A percentile compares a stretch with the other conserved stretches of the same genome.
Evolutionary conservation across 2,113 vertebrate genomes (phyloP).

Genomic region (Hippocampus guttulatus): DNA sequence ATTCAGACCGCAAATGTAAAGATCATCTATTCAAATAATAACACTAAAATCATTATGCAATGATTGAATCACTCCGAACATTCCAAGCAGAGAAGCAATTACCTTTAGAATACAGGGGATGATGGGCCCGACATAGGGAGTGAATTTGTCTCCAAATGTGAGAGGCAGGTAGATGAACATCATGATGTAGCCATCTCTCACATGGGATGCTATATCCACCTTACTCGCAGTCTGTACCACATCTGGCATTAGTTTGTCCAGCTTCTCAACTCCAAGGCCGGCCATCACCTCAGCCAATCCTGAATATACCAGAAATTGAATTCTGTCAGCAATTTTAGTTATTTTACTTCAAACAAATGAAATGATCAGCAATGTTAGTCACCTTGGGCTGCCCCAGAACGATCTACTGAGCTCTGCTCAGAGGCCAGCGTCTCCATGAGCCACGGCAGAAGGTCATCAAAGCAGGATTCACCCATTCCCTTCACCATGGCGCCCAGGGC

Average conservation of each 20-base stretch:
- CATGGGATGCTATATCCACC: constrained; percentile 93
- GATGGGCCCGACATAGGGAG: constrained; percentile 95
- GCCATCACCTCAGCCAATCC: constrained; percentile 98
- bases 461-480: constrained; percentile 95
- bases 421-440: constrained; percentile 96
- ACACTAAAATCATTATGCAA: not conserved
- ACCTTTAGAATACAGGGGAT: constrained; percentile 99
- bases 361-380: not conserved
- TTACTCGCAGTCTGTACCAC: constrained; percentile 97
- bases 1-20: not conserved
- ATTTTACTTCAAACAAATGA: not conserved
- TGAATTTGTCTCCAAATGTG: constrained; percentile 95
- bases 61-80: not conserved
- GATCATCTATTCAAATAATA: not conserved
- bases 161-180: constrained; percentile 99
- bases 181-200: constrained; percentile 99
- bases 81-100: not conserved
- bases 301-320: constrained; percentile 39
- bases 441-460: constrained; percentile 95
- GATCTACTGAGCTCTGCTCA: constrained; percentile 97
- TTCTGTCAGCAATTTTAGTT: not conserved
- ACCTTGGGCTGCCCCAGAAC: constrained; percentile 97
- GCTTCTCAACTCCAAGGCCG: constrained; percentile 93
- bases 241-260: constrained; percentile 98
- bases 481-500: constrained; percentile 98